Evolutionary conservation across 2,888 invertebrate genomes (phyloP), one percentile per base, ranked within the genome.

Genomic region (Phyllotreta cruciferae): DNA sequence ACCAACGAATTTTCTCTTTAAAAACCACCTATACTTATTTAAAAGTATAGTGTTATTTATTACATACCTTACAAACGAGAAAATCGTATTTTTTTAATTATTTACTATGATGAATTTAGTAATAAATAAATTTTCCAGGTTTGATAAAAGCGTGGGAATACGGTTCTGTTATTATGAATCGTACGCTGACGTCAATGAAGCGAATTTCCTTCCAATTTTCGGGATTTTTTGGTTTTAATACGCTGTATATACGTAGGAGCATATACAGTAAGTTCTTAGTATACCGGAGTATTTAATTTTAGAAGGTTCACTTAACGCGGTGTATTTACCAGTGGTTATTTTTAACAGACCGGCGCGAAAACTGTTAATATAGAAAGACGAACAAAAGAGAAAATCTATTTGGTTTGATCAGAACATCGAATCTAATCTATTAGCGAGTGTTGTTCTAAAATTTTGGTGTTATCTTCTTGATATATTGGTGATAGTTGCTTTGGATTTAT

Each of bases 211-310:
- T 37, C 52, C 52, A 58, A 58, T 36, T 58, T 58, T 36, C 24
- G 52, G 35, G 24, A 52, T 60, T 60, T 60, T 60, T 60, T 37
- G 44, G 14, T 13, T 52, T 13, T 41, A 52, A 36, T n/a, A 52
- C 42, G 52, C 37, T 13, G 34, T 60, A 60, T 53, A 60, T 60
- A 60, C 60, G 52, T 36, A 49, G 35, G 47, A 24, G 36, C 34
- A 60, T 39, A 52, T 44, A 36, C 36, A 14, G 10, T 37, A 38
- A 35, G 44, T 14, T 60, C 52, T 60, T 37, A 60, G 60, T 60
- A 60, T 52, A 52, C 24, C 34, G 11, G 49, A 41, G 50, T 10
- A 52, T 52, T 52, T 52, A 52, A 52, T 52, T 52, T 52, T 52
- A 37, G 37, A 52, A 52, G 52, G 52, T 52, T 52, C 52, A 52